Evolutionary conservation across 2,888 invertebrate genomes (phyloP), one percentile per base, ranked within the genome.

Genomic region (Melanotus villosus): DNA sequence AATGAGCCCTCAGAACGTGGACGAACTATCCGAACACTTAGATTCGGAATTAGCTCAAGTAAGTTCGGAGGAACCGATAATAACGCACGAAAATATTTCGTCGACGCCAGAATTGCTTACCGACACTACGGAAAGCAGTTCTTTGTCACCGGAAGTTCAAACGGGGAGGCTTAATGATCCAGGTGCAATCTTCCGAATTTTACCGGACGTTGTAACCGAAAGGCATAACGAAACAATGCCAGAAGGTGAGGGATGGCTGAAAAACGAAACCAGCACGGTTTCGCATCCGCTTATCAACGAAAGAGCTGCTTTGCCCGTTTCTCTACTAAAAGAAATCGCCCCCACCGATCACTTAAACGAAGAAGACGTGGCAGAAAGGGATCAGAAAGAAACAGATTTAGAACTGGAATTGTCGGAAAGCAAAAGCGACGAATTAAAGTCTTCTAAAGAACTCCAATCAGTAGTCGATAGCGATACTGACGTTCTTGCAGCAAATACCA

Each of bases 1-100:
- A 62, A 85, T 88, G 77, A 86, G 84, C 68, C 76, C 76, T 4
- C 76, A 78, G 43, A 73, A 69, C n/a, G 77, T 73, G n/a, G 73
- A 71, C 9, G 69, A 70, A 69, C 10, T 50, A 7, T 45, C 59
- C 2, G 66, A 45, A 30, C 65, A 47, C 21, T 16, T 50, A 16
- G 62, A 58, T 12, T 10, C 64, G n/a, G 59, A 66, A 50, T 9
- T 57, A 21, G 19, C 60, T 1, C 52, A 54, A 12, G 16, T 30
- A 14, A 64, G 41, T 47, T 18, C 34, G 1, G 19, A 32, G 10
- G 34, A 50, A 47, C 18, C 30, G 1, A 1, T 18, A 3, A n/a
- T 30, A 4, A n/a, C 34, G 1, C 21, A 16, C 0, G 59, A 59
- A 45, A 14, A 21, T 19, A 60, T 12, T 43, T 19, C 47, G n/a